Evolutionary conservation across 2,888 invertebrate species (phyloP).

Genomic region (Digitonthophagus gazella): DNA sequence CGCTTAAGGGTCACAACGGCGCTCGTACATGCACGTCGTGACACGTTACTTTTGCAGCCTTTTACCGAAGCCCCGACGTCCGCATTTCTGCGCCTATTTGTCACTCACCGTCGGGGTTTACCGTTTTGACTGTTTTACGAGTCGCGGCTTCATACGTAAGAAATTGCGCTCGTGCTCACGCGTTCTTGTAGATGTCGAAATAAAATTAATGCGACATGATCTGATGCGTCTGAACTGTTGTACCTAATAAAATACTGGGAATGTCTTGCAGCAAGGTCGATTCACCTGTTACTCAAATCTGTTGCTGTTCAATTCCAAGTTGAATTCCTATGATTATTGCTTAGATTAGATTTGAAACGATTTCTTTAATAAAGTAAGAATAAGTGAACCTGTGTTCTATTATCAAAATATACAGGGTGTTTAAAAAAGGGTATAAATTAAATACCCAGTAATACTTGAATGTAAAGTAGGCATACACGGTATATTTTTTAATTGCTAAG

Average conservation of each 20-base stretch:
- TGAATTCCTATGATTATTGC: too few relatives aligned
- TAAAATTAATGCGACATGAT: background rate
- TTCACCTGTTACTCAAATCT: background rate
- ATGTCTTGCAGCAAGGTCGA: background rate
- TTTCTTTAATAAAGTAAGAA: too few relatives aligned
- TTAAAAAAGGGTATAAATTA: too few relatives aligned
- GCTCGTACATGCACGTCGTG: slow-evolving; percentile 7
- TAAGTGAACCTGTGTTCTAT: too few relatives aligned
- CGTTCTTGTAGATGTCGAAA: background rate
- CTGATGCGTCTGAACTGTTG: background rate
- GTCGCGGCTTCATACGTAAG: background rate
- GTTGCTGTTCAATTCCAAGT: too few relatives aligned
- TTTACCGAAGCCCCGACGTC: background rate
- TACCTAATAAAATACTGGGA: background rate
- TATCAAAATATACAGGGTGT: too few relatives aligned
- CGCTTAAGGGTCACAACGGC: background rate
- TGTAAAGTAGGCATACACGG: too few relatives aligned
- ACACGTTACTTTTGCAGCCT: slow-evolving; percentile 5
- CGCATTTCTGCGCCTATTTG: background rate
- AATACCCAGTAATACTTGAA: too few relatives aligned
- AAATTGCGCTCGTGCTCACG: background rate
- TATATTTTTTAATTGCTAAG: too few relatives aligned
- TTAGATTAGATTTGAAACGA: too few relatives aligned
- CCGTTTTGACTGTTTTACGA: background rate
- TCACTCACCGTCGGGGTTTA: background rate